phyloP scores from a whole-genome alignment of 2,888 invertebrate genomes.

The Blastobasis lacticolella region DNA sequence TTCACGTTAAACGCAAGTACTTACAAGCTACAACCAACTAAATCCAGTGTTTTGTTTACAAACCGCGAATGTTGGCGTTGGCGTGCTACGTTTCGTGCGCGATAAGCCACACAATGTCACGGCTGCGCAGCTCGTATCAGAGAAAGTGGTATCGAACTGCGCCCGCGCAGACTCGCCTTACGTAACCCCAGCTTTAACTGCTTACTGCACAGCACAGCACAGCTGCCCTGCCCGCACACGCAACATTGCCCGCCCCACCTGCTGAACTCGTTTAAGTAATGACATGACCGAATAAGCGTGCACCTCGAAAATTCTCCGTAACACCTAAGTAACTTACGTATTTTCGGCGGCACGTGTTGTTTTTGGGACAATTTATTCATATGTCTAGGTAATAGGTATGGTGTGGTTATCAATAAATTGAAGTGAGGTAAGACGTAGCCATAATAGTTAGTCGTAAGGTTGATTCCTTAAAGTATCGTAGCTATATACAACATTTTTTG shows the following conservation, averaged over 20 bases:
- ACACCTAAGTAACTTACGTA: no score
- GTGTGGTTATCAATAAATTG: no score
- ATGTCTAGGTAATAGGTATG: no score
- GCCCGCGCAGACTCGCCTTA: slow-evolving; percentile 15
- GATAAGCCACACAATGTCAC: slow-evolving; percentile 35
- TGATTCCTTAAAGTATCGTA: no score
- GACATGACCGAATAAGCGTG: background rate
- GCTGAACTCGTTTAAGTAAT: background rate
- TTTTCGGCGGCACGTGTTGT: no score
- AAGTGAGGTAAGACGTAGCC: no score
- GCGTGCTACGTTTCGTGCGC: slow-evolving; percentile 14
- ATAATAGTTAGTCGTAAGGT: no score
- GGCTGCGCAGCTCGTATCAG: slow-evolving; percentile 26
- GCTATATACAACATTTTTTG: no score
- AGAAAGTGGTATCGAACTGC: slow-evolving; percentile 33
- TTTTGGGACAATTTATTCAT: no score
- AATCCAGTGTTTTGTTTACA: background rate
- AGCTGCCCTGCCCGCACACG: no score
- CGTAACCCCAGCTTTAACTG: slow-evolving; percentile 4
- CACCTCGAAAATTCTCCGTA: background rate
- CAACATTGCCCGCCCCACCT: background rate
- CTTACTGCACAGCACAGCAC: background rate
- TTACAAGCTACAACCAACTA: no score
- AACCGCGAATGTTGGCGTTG: background rate
- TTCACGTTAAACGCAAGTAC: no score